These are phyloP conservation scores for Lissonota sp. DNA, from an alignment of 2,888 invertebrate species.

Conservation along the genomic window DNA sequence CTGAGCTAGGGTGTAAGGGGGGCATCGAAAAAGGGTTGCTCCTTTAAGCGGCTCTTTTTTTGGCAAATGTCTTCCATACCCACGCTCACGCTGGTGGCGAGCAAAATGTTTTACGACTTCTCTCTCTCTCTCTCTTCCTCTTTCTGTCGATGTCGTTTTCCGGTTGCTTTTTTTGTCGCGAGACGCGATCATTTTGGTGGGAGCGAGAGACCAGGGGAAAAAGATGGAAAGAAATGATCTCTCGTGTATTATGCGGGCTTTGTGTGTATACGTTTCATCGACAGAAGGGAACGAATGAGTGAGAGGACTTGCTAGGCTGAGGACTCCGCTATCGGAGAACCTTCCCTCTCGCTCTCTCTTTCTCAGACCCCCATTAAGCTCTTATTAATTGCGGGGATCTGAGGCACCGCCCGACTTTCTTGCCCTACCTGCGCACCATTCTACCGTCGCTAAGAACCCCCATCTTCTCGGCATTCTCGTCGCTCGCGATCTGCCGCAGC, in stretches of 20 bases:
- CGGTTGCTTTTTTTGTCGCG: constrained; percentile 73
- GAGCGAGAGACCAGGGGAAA: constrained; percentile 49
- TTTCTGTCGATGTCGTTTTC: constrained; percentile 48
- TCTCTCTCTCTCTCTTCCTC: constrained; percentile 32
- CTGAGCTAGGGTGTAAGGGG: background rate
- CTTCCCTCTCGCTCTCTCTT: no score
- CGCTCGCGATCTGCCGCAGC: constrained; percentile 36
- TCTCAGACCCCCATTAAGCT: constrained; percentile 80
- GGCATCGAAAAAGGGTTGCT: constrained; percentile 34
- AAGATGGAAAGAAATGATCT: constrained; percentile 59
- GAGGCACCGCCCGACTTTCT: constrained; percentile 81
- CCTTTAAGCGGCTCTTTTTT: constrained; percentile 71
- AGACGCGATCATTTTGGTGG: constrained; percentile 60
- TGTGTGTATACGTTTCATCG: constrained; percentile 15
- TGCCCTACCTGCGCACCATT: constrained; percentile 82
- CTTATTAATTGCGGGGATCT: constrained; percentile 83
- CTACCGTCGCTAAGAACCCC: constrained; percentile 73
- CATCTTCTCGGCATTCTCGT: constrained; percentile 69
- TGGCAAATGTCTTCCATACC: constrained; percentile 67
- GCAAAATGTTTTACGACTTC: constrained; percentile 79
- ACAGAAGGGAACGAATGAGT: constrained; percentile 49
- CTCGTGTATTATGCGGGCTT: constrained; percentile 28
- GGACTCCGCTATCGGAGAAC: no score
- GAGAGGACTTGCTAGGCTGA: constrained; percentile 31
- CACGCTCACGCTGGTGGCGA: constrained; percentile 63